Evolutionary conservation across 2,888 invertebrate genomes (phyloP).

Genomic region (Salticus scenicus): DNA sequence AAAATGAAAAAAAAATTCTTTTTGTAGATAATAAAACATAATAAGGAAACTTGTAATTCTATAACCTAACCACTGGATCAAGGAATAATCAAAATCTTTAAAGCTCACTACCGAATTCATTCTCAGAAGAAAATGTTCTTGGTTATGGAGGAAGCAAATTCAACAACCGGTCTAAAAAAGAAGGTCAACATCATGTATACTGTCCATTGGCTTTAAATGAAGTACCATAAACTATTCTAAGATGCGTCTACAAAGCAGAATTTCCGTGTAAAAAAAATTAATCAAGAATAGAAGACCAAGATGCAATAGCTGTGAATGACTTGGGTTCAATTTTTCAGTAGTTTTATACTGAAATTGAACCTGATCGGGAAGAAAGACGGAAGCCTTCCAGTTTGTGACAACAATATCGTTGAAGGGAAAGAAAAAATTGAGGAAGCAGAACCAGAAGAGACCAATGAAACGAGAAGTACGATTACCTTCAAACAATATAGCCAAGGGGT

Average conservation of each 20-base stretch:
- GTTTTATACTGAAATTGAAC: neutral
- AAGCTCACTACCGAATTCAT: neutral
- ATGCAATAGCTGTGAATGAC: neutral
- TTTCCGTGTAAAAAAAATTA: neutral
- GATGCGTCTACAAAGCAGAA: no score
- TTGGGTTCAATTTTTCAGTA: constrained; percentile 9
- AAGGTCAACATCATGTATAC: neutral
- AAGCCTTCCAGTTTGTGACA: no score
- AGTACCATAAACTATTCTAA: no score
- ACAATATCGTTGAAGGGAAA: no score
- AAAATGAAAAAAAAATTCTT: neutral
- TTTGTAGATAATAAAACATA: neutral
- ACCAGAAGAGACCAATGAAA: neutral
- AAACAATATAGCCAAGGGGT: neutral
- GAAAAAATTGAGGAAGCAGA: no score
- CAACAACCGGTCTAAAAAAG: neutral
- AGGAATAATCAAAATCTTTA: neutral
- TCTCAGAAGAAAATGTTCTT: neutral
- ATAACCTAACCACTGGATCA: neutral
- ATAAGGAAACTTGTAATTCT: neutral
- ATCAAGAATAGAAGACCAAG: neutral
- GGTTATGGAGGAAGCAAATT: neutral
- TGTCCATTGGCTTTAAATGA: neutral
- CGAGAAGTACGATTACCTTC: neutral
- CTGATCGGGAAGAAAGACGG: neutral